Evolutionary conservation across 1,140 invertebrate species (phyloP), one percentile per base, ranked within the genome.

Genomic region (Metopolophium dirhodum): DNA sequence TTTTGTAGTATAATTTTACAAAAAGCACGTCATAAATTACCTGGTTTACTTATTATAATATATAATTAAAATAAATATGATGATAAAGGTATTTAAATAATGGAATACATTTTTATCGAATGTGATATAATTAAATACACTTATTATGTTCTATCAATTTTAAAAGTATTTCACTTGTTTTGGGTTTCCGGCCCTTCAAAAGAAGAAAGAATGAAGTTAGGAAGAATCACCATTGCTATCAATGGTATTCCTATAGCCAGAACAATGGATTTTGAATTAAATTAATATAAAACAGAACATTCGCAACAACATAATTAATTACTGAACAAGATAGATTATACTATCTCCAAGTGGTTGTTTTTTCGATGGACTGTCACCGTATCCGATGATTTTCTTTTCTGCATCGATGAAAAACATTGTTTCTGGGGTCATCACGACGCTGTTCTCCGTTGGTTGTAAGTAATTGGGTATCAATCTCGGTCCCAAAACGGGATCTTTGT

Each of bases 401-500:
- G 30, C 4, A 47, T 93, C 26, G 0, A 93, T 57, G 8, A n/a
- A 85, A 37, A 93, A 54, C 26, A 14, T 57, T 20, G 37, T 93
- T 20, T 86, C 35, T 0, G 35, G 37, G 0, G 30, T 54, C 89
- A 94, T 45, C 14, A 49, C 0, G 11, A 85, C 7, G 45, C 26
- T 35, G 14, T 91, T 61, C 22, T 94, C 87, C 26, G 94, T 94
- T 77, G 96, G 96, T 94, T 97, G 95, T 30, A 96, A 96, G 93
- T 96, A 95, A 22, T 95, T 95, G 14, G 98, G 98, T 49, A 98
- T 97, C 94, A 96, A 96, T 20, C 98, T 96, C 23, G 97, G 97
- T 1, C 98, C 98, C 4, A 97, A 47, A 1, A 96, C 61, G 0
- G 97, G 96, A 95, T 99, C 98, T 94, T 96, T 95, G 95, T 97